A percentile compares a stretch with the other conserved stretches of the same genome.
Evolutionary conservation across 2,888 invertebrate genomes (phyloP).

Genomic region (Trissonchulus latispiculum): DNA sequence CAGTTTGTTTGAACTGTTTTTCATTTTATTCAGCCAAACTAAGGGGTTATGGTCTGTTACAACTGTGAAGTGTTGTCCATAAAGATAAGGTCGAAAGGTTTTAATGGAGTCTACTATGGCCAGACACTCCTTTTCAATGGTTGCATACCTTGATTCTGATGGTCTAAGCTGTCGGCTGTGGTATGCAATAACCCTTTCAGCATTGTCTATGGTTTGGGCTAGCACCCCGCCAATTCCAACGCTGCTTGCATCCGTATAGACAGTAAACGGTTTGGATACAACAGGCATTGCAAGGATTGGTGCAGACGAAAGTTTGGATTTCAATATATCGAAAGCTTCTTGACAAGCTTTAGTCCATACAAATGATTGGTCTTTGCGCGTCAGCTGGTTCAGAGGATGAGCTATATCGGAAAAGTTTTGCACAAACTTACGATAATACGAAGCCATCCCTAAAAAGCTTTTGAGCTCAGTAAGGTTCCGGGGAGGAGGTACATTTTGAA

Average conservation of each 20-base stretch:
- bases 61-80: not conserved
- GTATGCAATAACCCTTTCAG: not conserved
- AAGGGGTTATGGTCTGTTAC: conserved; percentile 2
- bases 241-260: not conserved
- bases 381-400: not conserved
- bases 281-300: not conserved
- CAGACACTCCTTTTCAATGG: not conserved
- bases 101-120: not conserved
- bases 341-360: not conserved
- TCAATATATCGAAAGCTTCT: not conserved
- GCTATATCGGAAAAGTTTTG: not conserved
- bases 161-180: not conserved
- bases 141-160: not conserved
- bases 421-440: not conserved
- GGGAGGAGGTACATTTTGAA: not conserved
- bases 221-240: not conserved
- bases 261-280: not conserved
- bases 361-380: not conserved
- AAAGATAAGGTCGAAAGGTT: not conserved
- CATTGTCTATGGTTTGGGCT: not conserved
- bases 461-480: not conserved
- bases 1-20: not conserved
- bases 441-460: not conserved
- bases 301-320: not conserved
- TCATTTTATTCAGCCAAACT: conserved; percentile 1